A percentile compares a stretch with the other conserved stretches of the same genome.
Evolutionary conservation across 2,797 vertebrate species (phyloP).

Genomic region (Falco peregrinus): DNA sequence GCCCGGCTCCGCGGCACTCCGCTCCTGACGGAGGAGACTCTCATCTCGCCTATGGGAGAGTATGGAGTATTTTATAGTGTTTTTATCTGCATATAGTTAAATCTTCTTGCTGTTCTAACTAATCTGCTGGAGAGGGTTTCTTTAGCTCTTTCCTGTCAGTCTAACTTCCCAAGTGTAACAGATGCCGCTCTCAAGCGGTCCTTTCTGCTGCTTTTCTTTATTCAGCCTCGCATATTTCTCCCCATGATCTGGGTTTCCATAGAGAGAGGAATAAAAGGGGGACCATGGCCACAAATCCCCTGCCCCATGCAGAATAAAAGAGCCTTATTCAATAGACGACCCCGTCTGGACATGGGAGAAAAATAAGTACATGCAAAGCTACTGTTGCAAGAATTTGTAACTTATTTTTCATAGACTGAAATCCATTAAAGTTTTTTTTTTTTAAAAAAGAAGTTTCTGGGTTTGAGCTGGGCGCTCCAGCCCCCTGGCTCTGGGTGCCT

Average conservation of each 20-base stretch:
- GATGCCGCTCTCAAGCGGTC: constrained; percentile 94
- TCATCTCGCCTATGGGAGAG: constrained; percentile 4
- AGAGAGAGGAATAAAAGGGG: constrained; percentile 97
- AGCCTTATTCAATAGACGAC: constrained; percentile 91
- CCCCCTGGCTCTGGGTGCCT: background rate
- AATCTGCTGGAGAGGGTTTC: constrained; percentile 84
- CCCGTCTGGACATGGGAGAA: constrained; percentile 84
- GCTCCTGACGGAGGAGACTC: constrained; percentile 11
- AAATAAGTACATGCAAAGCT: constrained; percentile 82
- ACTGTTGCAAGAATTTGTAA: constrained; percentile 89
- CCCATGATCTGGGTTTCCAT: constrained; percentile 97
- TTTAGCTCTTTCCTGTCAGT: constrained; percentile 89
- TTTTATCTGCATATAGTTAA: constrained; percentile 74
- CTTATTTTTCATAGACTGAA: constrained; percentile 75
- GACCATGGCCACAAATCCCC: constrained; percentile 89
- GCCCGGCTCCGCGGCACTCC: background rate
- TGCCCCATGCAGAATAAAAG: constrained; percentile 94
- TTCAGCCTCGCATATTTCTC: constrained; percentile 94
- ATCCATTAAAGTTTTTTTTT: constrained; percentile 59
- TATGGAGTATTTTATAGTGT: constrained; percentile 59
- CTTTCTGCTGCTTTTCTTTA: constrained; percentile 93
- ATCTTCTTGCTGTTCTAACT: constrained; percentile 75
- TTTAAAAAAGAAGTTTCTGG: constrained; percentile 9
- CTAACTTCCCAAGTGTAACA: constrained; percentile 99
- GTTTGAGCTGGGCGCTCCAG: background rate